phyloP scores from a whole-genome alignment of 2,888 invertebrate genomes.

The Agriotes lineatus region DNA sequence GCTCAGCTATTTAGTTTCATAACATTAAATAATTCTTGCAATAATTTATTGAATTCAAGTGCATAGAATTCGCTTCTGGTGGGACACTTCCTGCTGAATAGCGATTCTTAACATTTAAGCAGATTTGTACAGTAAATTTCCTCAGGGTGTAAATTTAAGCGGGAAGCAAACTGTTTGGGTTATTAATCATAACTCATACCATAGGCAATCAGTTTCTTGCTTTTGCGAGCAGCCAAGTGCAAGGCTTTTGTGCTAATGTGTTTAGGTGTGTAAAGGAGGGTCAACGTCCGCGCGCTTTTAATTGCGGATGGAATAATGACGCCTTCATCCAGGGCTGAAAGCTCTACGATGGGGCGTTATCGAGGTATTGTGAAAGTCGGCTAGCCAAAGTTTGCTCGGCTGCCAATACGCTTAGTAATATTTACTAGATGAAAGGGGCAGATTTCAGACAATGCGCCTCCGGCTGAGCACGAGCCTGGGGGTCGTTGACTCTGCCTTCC shows the following conservation, averaged over 20 bases:
- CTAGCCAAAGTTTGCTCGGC: conserved; percentile 4
- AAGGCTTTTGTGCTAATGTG: conserved; percentile 3
- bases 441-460: conserved; percentile 42
- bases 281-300: conserved; percentile 1
- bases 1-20: no score
- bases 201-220: neutral
- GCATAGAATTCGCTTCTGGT: no score
- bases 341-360: neutral
- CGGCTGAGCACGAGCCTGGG: conserved; percentile 16
- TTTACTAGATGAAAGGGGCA: conserved; percentile 23
- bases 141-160: no score
- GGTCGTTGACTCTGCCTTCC: conserved; percentile 35
- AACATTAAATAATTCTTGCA: no score
- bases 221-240: neutral
- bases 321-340: neutral
- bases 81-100: no score
- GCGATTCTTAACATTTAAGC: no score
- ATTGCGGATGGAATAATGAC: neutral
- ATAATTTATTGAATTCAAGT: no score
- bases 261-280: neutral
- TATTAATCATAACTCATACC: neutral
- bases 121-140: no score
- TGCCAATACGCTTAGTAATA: conserved; percentile 21
- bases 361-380: neutral
- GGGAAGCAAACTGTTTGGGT: no score